Percentiles rank a stretch among this genome's conserved stretches.
Evolutionary conservation across 2,888 invertebrate genomes (phyloP).

Genomic region (Netelia melanura): DNA sequence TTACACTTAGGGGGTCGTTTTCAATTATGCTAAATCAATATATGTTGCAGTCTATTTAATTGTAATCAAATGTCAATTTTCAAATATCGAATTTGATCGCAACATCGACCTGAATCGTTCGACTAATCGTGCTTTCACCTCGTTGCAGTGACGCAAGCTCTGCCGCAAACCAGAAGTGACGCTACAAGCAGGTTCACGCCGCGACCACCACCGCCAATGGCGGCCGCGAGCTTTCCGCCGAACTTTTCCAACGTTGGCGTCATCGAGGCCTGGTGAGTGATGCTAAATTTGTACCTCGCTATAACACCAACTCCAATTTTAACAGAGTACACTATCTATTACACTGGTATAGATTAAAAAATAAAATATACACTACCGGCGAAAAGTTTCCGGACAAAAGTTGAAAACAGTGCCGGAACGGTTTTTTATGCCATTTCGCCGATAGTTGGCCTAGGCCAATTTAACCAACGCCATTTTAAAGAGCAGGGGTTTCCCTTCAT

Average conservation of each 20-base stretch:
- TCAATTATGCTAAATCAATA: no score
- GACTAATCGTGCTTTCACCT: conserved; percentile 31
- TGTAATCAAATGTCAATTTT: no score
- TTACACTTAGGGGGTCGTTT: no score
- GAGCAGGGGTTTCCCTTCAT: no score
- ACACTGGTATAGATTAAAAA: neutral
- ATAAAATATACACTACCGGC: neutral
- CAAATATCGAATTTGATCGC: neutral
- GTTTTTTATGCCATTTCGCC: no score
- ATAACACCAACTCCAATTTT: neutral
- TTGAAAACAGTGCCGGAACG: no score
- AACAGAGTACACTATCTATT: neutral
- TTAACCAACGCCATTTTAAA: no score
- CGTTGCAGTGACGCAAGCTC: conserved; percentile 74
- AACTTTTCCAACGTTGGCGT: conserved; percentile 83
- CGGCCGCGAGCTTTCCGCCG: conserved; percentile 82
- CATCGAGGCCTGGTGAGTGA: conserved; percentile 83
- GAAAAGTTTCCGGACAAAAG: no score
- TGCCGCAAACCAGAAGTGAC: conserved; percentile 76
- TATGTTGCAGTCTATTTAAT: no score
- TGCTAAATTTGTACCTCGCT: neutral
- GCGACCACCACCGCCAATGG: conserved; percentile 81
- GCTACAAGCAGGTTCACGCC: conserved; percentile 76
- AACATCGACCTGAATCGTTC: neutral
- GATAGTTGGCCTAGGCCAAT: no score